A percentile compares a stretch with the other conserved stretches of the same genome.
Evolutionary conservation across 2,113 vertebrate species (phyloP).

Genomic region (Pachycephala philippinensis): DNA sequence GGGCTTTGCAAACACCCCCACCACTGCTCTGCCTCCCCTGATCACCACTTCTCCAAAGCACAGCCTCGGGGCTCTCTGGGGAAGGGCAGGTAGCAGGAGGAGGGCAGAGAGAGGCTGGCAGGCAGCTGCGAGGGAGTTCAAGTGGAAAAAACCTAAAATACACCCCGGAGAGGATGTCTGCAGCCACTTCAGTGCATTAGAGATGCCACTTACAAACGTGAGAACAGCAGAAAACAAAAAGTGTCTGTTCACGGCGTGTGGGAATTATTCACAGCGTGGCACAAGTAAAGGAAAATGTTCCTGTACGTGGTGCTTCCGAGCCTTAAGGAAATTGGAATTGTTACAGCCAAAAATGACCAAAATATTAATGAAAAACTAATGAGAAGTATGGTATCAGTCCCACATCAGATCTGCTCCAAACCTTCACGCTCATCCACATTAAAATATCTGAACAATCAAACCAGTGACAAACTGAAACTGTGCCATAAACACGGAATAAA

Average conservation of each 20-base stretch:
- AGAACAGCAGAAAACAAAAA: neutral
- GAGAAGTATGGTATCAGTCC: neutral
- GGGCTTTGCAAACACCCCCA: neutral
- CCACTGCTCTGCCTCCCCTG: neutral
- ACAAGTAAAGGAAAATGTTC: neutral
- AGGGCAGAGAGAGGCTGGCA: neutral
- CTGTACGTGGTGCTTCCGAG: neutral
- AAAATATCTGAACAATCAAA: neutral
- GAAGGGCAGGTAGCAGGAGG: neutral
- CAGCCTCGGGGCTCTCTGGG: neutral
- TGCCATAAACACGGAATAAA: neutral
- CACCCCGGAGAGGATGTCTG: accelerated
- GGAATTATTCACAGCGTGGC: neutral
- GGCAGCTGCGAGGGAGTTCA: neutral
- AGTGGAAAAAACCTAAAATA: neutral
- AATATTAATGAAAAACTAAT: neutral
- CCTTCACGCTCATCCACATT: too few relatives aligned
- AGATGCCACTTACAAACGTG: neutral
- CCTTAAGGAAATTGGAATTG: neutral
- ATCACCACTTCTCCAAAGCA: neutral
- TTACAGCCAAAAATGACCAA: neutral
- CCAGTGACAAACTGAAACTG: neutral
- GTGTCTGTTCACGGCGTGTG: neutral
- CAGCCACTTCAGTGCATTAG: neutral
- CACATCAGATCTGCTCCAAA: neutral